Evolutionary conservation across 1,140 invertebrate genomes (phyloP), one percentile per base, ranked within the genome.

Genomic region (Scaptomyza pallida): DNA sequence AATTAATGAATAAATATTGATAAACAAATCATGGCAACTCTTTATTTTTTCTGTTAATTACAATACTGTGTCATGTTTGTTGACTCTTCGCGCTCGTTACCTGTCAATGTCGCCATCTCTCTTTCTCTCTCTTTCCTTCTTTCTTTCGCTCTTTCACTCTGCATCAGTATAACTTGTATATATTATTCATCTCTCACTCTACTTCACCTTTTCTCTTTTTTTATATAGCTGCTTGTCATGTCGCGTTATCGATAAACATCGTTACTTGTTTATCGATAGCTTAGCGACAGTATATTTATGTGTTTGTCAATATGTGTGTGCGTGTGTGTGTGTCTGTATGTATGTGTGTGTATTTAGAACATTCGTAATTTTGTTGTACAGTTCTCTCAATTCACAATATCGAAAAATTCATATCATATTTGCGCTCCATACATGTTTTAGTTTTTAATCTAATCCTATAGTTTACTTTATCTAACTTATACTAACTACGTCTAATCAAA

Each of bases 1-100:
- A 71, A 48, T 40, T 40, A 35, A 63, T 59, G 48, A 74, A 80
- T 61, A 72, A 60, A 72, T 33, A 59, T 51, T 57, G 59, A 77
- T n/a, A 75, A 72, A 75, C 68, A 78, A 43, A 52, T 59, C 9
- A 82, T 72, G 61, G 35, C 64, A 76, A 70, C 30, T 37, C 30
- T 48, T 65, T 67, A 13, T 55, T 13, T 13, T 13, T 23, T 21
- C 6, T 41, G 12, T 55, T 5, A 23, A 26, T 13, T 17, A 52
- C 33, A 40, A n/a, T 0, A 23, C 12, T 40, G 33, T n/a, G 17
- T 52, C 19, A 12, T 37, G 50, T 52, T 54, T 54, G 35, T 54
- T 54, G 35, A 41, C 13, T 43, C 40, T 4, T 41, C 40, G 15
- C 16, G 9, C 5, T 30, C 26, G 26, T 8, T 30, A 30, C 26